Base-by-base conservation (phyloP, 2,888 invertebrate genomes). In the Drosophila emarginata region DNA sequence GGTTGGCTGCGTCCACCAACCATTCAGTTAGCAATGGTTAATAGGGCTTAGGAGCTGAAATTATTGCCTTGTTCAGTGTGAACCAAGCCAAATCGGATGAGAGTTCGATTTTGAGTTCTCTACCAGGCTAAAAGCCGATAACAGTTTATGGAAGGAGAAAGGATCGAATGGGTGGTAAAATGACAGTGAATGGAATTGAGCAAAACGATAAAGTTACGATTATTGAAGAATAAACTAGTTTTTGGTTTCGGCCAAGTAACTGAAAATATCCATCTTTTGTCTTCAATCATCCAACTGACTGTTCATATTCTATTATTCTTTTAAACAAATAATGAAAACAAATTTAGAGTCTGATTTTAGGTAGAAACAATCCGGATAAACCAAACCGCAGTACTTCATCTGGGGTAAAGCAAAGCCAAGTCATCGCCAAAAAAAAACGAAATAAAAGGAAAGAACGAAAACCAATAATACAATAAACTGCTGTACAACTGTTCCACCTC, bases 61-160 rank as follows among this genome's bases (percentile, higher is more conserved):
- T 86, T 87, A 86, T 88, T 88, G 81, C 87, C 83, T 88, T 83
- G 86, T 83, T 83, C 80, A 87, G 87, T 84, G 83, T 79, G 82
- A 87, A 85, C 83, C 79, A 85, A 79, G 78, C 83, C 78, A 82
- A 82, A 87, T 80, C 85, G 78, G 83, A 79, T 84, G 88, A 87
- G 77, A 78, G 67, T 36, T 36, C 36, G 45, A 45, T 21, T 45
- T 56, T 56, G 53, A 45, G 37, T n/a, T 64, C 15, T 64, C 28
- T 37, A 51, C 56, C 11, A 36, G 51, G 69, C 26, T 26, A 52
- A 52, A 28, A 52, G 28, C 52, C 66, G 73, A 74, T 77, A 76
- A 74, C 57, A 37, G 68, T 45, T 45, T 45, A 5, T 18, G 21
- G 18, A 14, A 39, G 28, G 40, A 40, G 18, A 23, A 23, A 23